Conservation (phyloP, 2,113 vertebrate species). For the Poeciliopsis prolifica region DNA sequence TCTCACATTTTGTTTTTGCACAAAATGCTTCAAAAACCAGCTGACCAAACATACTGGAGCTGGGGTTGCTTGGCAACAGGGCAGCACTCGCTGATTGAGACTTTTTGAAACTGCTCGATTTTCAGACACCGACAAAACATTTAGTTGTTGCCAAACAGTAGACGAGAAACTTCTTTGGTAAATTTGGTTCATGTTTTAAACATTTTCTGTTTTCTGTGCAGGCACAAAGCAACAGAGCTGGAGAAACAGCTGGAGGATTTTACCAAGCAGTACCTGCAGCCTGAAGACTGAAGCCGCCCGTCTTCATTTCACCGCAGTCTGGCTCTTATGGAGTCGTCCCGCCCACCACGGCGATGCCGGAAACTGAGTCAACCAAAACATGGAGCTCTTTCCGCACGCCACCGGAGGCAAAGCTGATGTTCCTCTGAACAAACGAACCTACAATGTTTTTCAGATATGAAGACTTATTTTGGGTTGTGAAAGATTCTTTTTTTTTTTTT, state of each 20-base stretch:
- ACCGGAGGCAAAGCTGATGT: neutral
- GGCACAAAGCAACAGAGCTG: slow-evolving; percentile 91
- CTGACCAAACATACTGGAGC: no score
- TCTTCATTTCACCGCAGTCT: slow-evolving; percentile 9
- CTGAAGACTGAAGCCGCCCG: slow-evolving; percentile 61
- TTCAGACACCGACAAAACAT: no score
- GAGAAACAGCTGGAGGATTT: slow-evolving; percentile 90
- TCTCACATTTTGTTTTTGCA: no score
- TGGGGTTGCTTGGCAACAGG: no score
- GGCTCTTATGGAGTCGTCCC: slow-evolving; percentile 30
- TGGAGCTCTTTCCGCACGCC: no score
- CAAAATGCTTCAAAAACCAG: no score
- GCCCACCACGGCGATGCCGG: neutral
- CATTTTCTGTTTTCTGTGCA: slow-evolving; percentile 61
- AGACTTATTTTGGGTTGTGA: slow-evolving; percentile 1
- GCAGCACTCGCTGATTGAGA: no score
- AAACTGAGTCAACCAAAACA: neutral
- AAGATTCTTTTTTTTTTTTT: neutral
- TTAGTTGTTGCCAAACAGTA: no score
- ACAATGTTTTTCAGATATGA: neutral
- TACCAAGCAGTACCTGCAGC: slow-evolving; percentile 87
- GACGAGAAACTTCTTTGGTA: neutral
- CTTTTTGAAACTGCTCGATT: no score
- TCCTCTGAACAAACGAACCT: neutral
- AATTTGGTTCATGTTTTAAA: neutral